These are phyloP conservation scores for Podarcis cretensis DNA, from an alignment of 2,113 vertebrate genomes.

Conservation along the genomic window DNA sequence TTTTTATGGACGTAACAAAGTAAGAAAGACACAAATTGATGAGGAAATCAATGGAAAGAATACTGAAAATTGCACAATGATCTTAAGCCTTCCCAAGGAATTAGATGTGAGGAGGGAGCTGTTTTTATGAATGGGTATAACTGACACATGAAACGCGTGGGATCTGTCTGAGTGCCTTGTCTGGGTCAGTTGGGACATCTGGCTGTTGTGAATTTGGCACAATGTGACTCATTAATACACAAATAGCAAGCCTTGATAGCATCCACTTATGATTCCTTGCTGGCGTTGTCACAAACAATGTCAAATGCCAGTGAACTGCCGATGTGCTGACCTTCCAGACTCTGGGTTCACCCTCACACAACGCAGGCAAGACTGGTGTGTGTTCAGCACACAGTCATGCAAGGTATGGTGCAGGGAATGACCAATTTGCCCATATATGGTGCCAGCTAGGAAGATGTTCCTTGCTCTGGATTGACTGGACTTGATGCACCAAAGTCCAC, in stretches of 20 bases:
- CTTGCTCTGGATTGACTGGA: background rate
- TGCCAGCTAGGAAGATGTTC: background rate
- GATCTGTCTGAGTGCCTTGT: constrained; percentile 78
- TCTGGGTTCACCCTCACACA: fast-evolving
- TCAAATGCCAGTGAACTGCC: constrained; percentile 54
- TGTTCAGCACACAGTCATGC: background rate
- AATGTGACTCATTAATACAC: constrained; percentile 80
- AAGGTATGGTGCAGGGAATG: background rate
- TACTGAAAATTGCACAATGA: constrained; percentile 69
- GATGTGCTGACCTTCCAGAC: background rate
- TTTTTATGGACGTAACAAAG: constrained; percentile 13
- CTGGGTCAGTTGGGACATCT: constrained; percentile 84
- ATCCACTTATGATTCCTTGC: constrained; percentile 74
- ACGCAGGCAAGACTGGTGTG: background rate
- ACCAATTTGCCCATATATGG: background rate
- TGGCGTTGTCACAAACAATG: constrained; percentile 69
- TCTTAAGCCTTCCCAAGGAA: constrained; percentile 73
- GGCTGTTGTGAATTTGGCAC: constrained; percentile 80
- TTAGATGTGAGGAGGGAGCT: constrained; percentile 77
- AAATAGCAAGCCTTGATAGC: constrained; percentile 80
- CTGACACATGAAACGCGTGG: constrained; percentile 79
- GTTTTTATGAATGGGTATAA: constrained; percentile 82
- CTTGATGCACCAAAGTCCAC: background rate
- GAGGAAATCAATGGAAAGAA: constrained; percentile 65
- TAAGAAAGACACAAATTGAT: constrained; percentile 40